Base-by-base conservation (phyloP, 2,113 vertebrate genomes). In the Amphiprion percula region DNA sequence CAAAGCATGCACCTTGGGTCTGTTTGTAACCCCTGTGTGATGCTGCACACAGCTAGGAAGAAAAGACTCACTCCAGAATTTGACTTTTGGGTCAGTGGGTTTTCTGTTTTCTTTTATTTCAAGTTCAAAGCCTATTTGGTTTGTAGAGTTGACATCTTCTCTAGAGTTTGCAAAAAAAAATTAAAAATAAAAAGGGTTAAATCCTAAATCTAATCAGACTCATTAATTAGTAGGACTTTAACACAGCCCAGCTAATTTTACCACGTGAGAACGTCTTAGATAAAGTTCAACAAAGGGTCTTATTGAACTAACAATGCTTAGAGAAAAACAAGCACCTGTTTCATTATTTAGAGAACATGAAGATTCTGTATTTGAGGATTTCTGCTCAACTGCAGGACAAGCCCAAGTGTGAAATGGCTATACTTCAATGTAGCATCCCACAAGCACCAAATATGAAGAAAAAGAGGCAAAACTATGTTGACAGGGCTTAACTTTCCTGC, bases 201-300 rank as follows among this genome's bases (percentile, higher is more conserved):
- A 88, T 85, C 82, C 79, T 81, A 77, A 74, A 90, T 82, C 82
- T 80, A 79, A 92, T 92, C 79, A 85, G 54, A 80, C 41, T 84
- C 90, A 92, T 84, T 80, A 76, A 84, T 85, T 77, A 74, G 24
- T 50, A 62, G 44, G 28, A 54, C 52, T 80, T 74, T 60, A 77
- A 19, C 19, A 56, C 19, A 64, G 73, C 62, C 70, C 30, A 2
- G 46, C 64, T 68, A n/a, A 89, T 76, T 84, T 67, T 12, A 59
- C 19, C 49, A 79, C 0, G 2, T 56, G 49, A 76, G 54, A 30
- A 46, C 11, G 0, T 1, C 50, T 70, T 23, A 67, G 54, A 68
- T 53, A 56, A 47, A 74, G 46, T 28, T 63, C 23, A 82, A 74
- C 77, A 85, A 73, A 41, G 52, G 62, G 56, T 37, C 30, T 56